A percentile compares a stretch with the other conserved stretches of the same genome.
Conservation (phyloP, 2,113 vertebrate species). For the Mormoops blainvillei region DNA sequence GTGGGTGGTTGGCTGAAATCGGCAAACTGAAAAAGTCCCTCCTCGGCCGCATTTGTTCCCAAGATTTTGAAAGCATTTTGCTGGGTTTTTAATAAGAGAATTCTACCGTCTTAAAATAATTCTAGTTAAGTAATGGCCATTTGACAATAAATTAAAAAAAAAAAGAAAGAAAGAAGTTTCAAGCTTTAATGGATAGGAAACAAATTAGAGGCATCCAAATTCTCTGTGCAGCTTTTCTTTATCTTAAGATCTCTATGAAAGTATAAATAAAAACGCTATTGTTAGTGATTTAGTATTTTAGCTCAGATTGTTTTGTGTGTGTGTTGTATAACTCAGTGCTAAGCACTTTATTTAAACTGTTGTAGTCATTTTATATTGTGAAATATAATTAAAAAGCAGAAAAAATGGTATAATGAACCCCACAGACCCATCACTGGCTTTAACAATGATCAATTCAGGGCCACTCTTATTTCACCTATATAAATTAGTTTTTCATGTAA, state of each 20-base stretch:
- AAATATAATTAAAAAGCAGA: not conserved
- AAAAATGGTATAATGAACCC: not conserved
- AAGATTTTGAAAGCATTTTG: constrained; percentile 75
- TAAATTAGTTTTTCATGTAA: constrained; percentile 10
- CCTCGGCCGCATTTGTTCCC: constrained; percentile 65
- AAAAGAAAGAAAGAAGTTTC: constrained; percentile 70
- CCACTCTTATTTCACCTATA: constrained; percentile 11
- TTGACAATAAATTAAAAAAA: constrained; percentile 63
- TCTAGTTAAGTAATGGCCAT: constrained; percentile 68
- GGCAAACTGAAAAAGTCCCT: constrained; percentile 55
- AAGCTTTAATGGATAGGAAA: constrained; percentile 71
- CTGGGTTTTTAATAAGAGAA: constrained; percentile 69
- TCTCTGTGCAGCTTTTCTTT: not conserved
- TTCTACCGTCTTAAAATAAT: constrained; percentile 70
- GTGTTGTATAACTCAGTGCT: not conserved
- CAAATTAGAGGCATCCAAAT: constrained; percentile 69
- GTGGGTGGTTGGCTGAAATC: constrained; percentile 43
- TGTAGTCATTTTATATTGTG: constrained; percentile 19
- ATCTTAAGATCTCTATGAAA: constrained; percentile 16
- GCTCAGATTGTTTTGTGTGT: not conserved
- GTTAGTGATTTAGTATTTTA: constrained; percentile 26
- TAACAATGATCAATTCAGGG: not conserved
- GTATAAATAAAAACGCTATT: constrained; percentile 14
- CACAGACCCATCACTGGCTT: not conserved
- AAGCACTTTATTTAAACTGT: constrained; percentile 35